These are phyloP conservation scores for Lasiurus cinereus DNA, from an alignment of 2,113 vertebrate species.

Conservation along the genomic window DNA sequence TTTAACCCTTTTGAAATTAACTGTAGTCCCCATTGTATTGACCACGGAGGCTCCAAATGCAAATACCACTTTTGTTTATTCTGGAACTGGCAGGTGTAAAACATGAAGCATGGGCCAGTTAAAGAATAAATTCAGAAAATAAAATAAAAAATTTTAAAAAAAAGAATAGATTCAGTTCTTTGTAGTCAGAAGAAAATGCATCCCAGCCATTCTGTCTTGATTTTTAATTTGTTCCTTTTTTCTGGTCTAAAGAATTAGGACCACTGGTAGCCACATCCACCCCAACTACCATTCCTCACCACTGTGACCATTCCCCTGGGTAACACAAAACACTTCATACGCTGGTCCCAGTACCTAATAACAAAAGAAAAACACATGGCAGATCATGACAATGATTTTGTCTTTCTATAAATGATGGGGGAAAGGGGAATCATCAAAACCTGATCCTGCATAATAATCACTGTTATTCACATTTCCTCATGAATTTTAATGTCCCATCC, in stretches of 20 bases:
- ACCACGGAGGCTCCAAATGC: conserved; percentile 29
- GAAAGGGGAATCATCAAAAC: conserved; percentile 72
- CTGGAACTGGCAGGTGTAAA: conserved; percentile 71
- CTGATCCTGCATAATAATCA: conserved; percentile 74
- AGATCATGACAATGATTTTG: conserved; percentile 79
- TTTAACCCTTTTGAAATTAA: conserved; percentile 77
- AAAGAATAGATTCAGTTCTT: conserved; percentile 81
- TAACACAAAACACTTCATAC: conserved; percentile 52
- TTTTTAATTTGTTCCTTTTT: conserved; percentile 54
- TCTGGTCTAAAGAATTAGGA: conserved; percentile 18
- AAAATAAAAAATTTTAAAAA: no score
- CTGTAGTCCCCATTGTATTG: neutral
- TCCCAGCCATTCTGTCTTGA: neutral
- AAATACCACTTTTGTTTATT: conserved; percentile 66
- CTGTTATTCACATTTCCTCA: conserved; percentile 85
- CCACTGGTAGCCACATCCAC: neutral
- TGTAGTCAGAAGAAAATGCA: conserved; percentile 73
- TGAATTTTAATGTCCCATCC: conserved; percentile 87
- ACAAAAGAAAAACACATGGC: conserved; percentile 70
- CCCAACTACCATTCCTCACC: neutral
- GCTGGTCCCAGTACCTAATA: conserved; percentile 24
- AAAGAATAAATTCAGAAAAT: conserved; percentile 79
- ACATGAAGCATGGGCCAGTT: conserved; percentile 68
- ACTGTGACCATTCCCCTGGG: conserved; percentile 46
- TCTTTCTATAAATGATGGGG: conserved; percentile 83